Evolutionary conservation across 2,888 invertebrate genomes (phyloP).

Genomic region (Acleris emargana): DNA sequence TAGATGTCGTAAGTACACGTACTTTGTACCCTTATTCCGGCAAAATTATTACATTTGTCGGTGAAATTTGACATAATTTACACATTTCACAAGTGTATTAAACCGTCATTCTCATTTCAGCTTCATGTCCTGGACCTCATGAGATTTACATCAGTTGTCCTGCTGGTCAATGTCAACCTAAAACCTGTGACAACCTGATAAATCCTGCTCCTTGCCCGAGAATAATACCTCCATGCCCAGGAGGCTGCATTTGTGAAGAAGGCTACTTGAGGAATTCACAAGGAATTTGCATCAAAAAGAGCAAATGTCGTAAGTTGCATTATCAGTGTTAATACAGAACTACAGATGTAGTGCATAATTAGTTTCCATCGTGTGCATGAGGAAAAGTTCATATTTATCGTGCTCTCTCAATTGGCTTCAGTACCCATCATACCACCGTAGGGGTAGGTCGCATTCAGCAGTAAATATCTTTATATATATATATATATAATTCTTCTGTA

Average conservation of each 20-base stretch:
- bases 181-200: constrained; percentile 25
- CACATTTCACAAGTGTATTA: too few species aligned
- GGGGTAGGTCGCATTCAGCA: too few species aligned
- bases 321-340: too few species aligned
- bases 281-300: constrained; percentile 21
- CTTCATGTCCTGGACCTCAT: constrained; percentile 15
- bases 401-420: too few species aligned
- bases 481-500: too few species aligned
- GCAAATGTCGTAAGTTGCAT: constrained; percentile 24
- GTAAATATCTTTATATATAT: too few species aligned
- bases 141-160: constrained; percentile 18
- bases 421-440: too few species aligned
- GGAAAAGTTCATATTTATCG: too few species aligned
- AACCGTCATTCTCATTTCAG: neutral
- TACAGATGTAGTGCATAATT: too few species aligned
- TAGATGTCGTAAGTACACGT: neutral
- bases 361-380: too few species aligned
- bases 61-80: too few species aligned
- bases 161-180: constrained; percentile 19
- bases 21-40: neutral
- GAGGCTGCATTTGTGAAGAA: constrained; percentile 28
- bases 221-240: constrained; percentile 14
- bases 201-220: constrained; percentile 14
- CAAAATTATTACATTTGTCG: neutral
- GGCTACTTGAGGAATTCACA: constrained; percentile 23